Percentiles rank a stretch among this genome's conserved stretches.
These are phyloP conservation scores for Hirudo medicinalis DNA, from an alignment of 1,140 invertebrate genomes.

Conservation along the genomic window DNA sequence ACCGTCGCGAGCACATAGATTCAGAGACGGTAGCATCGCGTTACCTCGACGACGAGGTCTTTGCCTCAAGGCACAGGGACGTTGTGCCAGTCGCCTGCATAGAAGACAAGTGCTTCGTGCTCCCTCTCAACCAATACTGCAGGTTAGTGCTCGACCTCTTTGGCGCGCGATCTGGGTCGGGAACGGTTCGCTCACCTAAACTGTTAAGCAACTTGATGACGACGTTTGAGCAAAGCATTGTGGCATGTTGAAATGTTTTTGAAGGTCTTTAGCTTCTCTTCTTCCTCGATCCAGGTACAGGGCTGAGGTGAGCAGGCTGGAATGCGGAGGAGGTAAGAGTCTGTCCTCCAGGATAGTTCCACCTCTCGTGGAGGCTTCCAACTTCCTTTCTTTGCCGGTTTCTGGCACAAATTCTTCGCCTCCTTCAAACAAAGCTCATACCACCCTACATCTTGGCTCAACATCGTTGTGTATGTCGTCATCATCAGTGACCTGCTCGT, in stretches of 20 bases:
- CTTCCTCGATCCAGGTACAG: neutral
- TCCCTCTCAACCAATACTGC: slow-evolving; percentile 92
- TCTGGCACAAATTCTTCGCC: too few species aligned
- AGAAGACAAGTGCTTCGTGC: slow-evolving; percentile 91
- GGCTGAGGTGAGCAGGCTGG: neutral
- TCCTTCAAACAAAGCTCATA: too few species aligned
- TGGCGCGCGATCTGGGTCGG: too few species aligned
- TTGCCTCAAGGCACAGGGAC: slow-evolving; percentile 83
- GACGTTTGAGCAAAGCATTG: too few species aligned
- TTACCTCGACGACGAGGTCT: slow-evolving; percentile 77
- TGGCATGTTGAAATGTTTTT: too few species aligned
- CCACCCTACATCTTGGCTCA: neutral
- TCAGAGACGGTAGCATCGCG: slow-evolving; percentile 53
- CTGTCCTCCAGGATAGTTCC: neutral
- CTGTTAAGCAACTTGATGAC: too few species aligned
- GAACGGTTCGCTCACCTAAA: neutral
- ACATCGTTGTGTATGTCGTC: neutral
- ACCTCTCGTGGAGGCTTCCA: neutral
- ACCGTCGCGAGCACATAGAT: slow-evolving; percentile 89
- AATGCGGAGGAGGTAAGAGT: neutral
- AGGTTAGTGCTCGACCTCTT: slow-evolving; percentile 58
- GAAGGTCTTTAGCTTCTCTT: too few species aligned
- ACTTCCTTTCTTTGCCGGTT: too few species aligned
- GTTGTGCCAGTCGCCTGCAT: slow-evolving; percentile 90
- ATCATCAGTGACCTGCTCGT: neutral